Base-by-base conservation (phyloP, 2,888 invertebrate species). In the Anodontia alba region DNA sequence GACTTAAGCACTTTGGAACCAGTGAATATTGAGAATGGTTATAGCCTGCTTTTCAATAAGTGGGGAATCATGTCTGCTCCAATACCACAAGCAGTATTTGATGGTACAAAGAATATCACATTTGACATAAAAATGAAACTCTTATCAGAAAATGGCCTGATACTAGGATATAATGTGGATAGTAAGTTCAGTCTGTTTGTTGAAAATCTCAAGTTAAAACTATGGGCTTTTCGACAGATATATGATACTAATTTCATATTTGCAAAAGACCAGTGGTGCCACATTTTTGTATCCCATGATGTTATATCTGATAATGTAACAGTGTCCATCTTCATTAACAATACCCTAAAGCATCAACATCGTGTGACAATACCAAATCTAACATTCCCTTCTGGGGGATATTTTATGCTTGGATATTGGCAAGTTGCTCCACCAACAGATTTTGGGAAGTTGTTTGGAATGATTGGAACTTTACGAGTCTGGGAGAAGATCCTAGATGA, bases 371-470 rank as follows among this genome's bases (percentile, higher is more conserved):
- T 70, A 26, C 38, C 51, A 23, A 70, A 46, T 46, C 15, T 78
- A 20, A 31, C 38, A 0, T 79, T 86, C 69, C 76, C 75, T 17
- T 26, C 73, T 20, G 74, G 75, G 26, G 87, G 89, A 12, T 73
- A 86, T 23, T 46, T 89, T 1, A 66, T 81, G 31, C 43, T 89
- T 57, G 87, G 83, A n/a, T 77, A 71, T n/a, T 89, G 89, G 89
- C 23, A 66, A 31, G 75, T 74, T n/a, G 42, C 73, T 43, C 80
- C 83, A 31, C 85, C 82, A 38, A 17, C 76, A 3, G 33, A 76
- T 0, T 83, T 86, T 77, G 77, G 76, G 15, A 20, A n/a, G 8
- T 79, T 83, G 38, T 17, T 42, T 23, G 85, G 85, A 1, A 33
- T 79, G 8, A 51, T 83, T 49, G 83, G 88, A 69, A 86, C 87